Percentiles rank a stretch among this genome's conserved stretches.
These are phyloP conservation scores for Manis crassicaudata DNA, from an alignment of 2,797 vertebrate species.

Conservation along the genomic window DNA sequence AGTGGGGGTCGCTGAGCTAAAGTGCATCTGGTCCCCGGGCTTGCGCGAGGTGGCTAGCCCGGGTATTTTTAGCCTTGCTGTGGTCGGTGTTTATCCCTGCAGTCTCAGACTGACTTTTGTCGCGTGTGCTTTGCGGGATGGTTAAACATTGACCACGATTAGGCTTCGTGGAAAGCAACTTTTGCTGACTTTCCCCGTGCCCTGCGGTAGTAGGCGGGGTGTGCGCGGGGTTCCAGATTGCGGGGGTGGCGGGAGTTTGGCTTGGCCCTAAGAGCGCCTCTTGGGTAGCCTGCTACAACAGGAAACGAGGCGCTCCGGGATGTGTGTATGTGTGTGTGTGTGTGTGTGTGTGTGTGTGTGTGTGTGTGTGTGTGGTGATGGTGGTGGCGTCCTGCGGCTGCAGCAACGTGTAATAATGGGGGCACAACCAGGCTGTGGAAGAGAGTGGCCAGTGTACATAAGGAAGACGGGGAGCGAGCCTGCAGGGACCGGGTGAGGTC, in stretches of 20 bases:
- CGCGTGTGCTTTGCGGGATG: neutral
- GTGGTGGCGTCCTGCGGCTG: neutral
- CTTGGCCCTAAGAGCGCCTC: neutral
- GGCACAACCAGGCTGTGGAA: neutral
- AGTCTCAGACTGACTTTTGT: neutral
- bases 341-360: neutral
- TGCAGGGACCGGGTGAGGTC: neutral
- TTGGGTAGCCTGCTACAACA: neutral
- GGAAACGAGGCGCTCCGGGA: neutral
- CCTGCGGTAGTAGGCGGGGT: neutral
- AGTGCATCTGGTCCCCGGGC: slow-evolving; percentile 30
- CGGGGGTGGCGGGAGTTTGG: neutral
- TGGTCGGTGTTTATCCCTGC: neutral
- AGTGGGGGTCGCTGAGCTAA: slow-evolving; percentile 64
- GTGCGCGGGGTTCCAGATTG: neutral
- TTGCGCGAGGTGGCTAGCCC: neutral
- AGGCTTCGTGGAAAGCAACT: slow-evolving; percentile 50
- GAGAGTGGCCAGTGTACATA: neutral
- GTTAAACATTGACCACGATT: neutral
- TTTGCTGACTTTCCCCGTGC: slow-evolving; percentile 7
- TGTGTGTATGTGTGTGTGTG: neutral
- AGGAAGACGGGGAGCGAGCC: neutral
- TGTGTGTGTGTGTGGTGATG: neutral
- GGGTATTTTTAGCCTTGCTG: slow-evolving; percentile 37
- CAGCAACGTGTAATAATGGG: neutral